Percentiles rank a stretch among this genome's conserved stretches.
Evolutionary conservation across 2,113 vertebrate species (phyloP).

Genomic region (Sciurus niger): DNA sequence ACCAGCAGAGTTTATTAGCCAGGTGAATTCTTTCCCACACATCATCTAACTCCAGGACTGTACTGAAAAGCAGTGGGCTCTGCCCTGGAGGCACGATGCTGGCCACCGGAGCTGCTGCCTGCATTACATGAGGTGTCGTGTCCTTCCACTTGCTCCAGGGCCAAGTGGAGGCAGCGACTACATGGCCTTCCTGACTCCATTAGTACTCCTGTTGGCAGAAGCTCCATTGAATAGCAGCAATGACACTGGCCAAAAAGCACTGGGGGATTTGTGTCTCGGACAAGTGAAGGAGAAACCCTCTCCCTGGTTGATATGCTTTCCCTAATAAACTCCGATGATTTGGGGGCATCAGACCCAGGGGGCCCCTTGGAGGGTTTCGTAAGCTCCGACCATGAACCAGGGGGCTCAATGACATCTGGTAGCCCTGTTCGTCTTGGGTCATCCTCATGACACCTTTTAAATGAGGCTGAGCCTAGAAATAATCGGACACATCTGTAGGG

Average conservation of each 20-base stretch:
- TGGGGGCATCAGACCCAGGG: not conserved
- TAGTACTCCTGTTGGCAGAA: not conserved
- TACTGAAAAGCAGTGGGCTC: not conserved
- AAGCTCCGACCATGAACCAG: not conserved
- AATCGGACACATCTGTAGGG: not conserved
- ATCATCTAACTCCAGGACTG: slow-evolving; percentile 31
- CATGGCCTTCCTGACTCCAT: rapidly evolving
- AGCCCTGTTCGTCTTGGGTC: not conserved
- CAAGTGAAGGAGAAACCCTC: not conserved
- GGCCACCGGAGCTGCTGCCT: rapidly evolving
- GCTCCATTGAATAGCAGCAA: too few species aligned
- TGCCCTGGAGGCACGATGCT: rapidly evolving
- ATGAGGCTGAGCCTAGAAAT: too few species aligned
- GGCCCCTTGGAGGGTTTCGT: not conserved
- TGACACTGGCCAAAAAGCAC: not conserved
- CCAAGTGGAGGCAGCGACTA: too few species aligned
- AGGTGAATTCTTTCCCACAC: slow-evolving; percentile 64
- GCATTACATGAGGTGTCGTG: not conserved
- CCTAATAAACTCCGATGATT: not conserved
- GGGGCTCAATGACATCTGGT: not conserved
- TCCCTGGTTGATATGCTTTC: not conserved
- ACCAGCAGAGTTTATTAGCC: slow-evolving; percentile 57
- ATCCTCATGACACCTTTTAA: not conserved
- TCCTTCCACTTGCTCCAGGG: not conserved
- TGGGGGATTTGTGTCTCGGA: not conserved